These are phyloP conservation scores for Hippocampus mohnikei DNA, from an alignment of 2,113 vertebrate genomes.

Conservation along the genomic window DNA sequence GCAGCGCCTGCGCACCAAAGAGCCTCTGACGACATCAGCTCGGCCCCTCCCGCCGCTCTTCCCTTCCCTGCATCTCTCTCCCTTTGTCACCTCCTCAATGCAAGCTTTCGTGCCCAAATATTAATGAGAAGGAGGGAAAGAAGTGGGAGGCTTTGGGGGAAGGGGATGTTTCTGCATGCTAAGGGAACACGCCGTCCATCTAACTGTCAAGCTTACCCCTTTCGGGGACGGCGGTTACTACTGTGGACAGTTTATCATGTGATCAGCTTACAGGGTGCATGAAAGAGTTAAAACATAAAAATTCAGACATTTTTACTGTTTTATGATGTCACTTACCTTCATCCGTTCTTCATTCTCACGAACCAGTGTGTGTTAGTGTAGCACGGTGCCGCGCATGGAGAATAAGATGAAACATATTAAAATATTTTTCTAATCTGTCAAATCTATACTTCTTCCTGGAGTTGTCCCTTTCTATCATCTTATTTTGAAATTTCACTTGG, in stretches of 20 bases:
- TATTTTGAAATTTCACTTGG: too few species aligned
- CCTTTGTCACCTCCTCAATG: conserved; percentile 49
- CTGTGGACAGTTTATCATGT: too few species aligned
- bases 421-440: too few species aligned
- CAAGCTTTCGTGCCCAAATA: conserved; percentile 53
- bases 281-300: neutral
- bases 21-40: conserved; percentile 56
- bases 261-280: too few species aligned
- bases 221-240: neutral
- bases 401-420: neutral
- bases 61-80: conserved; percentile 36
- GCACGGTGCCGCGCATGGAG: neutral
- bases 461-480: too few species aligned
- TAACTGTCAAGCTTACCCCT: neutral
- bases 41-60: conserved; percentile 26
- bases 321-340: neutral
- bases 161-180: conserved; percentile 22
- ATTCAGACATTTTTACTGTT: neutral
- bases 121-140: conserved; percentile 56
- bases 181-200: conserved; percentile 18
- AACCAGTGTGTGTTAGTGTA: neutral
- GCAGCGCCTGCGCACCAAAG: conserved; percentile 66
- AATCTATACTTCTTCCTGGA: too few species aligned
- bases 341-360: neutral
- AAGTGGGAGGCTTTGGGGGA: conserved; percentile 10